A percentile compares a stretch with the other conserved stretches of the same genome.
Evolutionary conservation across 53 echinoderm and acorn worm genomes (phyloP).

Genomic region (Mesocentrotus franciscanus): DNA sequence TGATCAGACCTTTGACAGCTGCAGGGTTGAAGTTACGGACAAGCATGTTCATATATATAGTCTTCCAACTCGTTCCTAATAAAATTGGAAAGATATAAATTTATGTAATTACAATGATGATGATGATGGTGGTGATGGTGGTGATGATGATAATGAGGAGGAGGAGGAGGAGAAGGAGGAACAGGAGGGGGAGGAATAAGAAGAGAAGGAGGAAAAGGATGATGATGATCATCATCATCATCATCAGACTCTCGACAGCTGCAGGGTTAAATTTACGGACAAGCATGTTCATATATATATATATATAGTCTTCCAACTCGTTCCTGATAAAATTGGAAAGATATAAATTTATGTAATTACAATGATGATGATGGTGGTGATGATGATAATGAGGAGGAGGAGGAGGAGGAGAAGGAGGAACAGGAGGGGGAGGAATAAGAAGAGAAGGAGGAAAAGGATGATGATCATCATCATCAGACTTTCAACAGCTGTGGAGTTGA

Average conservation of each 20-base stretch:
- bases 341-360: not conserved
- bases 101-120: not conserved
- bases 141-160: too few relatives aligned
- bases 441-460: too few relatives aligned
- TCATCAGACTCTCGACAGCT: fast-evolving
- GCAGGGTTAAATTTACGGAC: too few relatives aligned
- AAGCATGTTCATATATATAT: too few relatives aligned
- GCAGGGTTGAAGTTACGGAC: slow-evolving; percentile 85
- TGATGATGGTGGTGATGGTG: not conserved
- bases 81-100: not conserved
- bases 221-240: not conserved
- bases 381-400: not conserved
- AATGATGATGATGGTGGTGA: not conserved
- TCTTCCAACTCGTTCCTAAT: slow-evolving; percentile 78
- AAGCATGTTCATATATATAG: slow-evolving; percentile 78
- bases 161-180: not conserved
- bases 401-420: too few relatives aligned
- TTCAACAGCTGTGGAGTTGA: fast-evolving
- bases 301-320: too few relatives aligned
- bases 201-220: not conserved
- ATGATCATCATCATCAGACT: slow-evolving; percentile 26
- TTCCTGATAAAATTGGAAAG: not conserved
- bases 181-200: too few relatives aligned
- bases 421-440: too few relatives aligned
- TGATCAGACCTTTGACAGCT: slow-evolving; percentile 74